Evolutionary conservation across 2,888 invertebrate genomes (phyloP), one percentile per base, ranked within the genome.

Genomic region (Halictus ligatus): DNA sequence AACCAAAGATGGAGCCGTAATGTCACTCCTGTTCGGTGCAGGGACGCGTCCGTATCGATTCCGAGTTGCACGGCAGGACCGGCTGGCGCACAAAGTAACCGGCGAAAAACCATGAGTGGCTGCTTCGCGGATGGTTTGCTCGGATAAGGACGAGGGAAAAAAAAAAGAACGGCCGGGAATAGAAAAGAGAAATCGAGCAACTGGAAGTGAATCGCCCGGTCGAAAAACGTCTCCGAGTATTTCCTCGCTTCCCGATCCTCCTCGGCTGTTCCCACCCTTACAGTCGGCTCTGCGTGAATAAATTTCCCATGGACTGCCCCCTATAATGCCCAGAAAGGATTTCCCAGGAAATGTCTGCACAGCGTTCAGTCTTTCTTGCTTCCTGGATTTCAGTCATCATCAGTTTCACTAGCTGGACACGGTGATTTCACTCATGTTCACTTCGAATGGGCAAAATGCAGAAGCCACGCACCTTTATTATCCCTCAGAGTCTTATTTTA

Each of bases 1-100:
- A 85, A 85, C 85, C 85, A 85, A 85, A 85, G 85, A 85, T 85
- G 85, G 85, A 85, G 85, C 85, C 79, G 85, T 85, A 85, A 85
- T 76, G 79, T 85, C 85, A 85, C 40, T 72, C 15, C 43, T 79
- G 80, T 73, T 84, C 85, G 18, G 54, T 79, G 75, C 85, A 75
- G 85, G 75, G 67, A 80, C 75, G 72, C 64, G 64, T 40, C 75
- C 84, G 75, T 84, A 85, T 85, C 85, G 85, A 87, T 85, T 82
- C 46, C 79, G 74, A 78, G 80, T 72, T 72, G 84, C 69, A 78
- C 35, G 58, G 78, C 67, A 74, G 80, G 81, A 81, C 81, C 80
- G 80, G 10, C 78, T 81, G 88, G 81, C 72, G 74, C 54, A 78
- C 74, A 81, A 88, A 81, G 78, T 80, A 84, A 76, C 72, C 40